Base-by-base conservation (phyloP, 2,797 vertebrate genomes). In the Phataginus tricuspis region DNA sequence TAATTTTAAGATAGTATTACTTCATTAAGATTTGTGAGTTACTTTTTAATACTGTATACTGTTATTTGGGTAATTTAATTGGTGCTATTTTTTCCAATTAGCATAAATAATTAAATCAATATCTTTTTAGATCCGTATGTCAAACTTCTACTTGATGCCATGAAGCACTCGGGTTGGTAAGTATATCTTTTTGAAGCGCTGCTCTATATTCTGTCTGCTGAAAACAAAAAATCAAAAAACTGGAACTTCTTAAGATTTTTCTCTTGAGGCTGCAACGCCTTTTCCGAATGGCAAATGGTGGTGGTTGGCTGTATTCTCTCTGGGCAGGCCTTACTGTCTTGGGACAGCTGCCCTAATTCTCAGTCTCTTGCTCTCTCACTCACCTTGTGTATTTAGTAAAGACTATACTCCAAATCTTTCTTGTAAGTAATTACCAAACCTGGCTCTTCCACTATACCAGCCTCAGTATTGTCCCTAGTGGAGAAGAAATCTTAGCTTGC, bases 91-190 rank as follows among this genome's bases (percentile, higher is more conserved):
- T 96, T 97, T 69, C 57, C 18, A 74, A 7, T 74, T 96, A 95
- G 14, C 68, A 34, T 97, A 78, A 93, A 59, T 98, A 95, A 98
- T 97, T 95, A 57, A 95, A 93, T 91, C 92, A 59, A 87, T 98
- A 72, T 98, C 97, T 98, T 97, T 98, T 88, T 97, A 99, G 99
- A 98, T 99, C 99, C 99, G 0, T 99, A 99, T 96, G 99, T 99
- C 95, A 99, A 99, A 98, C 99, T 99, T 85, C 99, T 99, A 1
- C 99, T 99, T 92, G 99, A 98, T 95, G 99, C 99, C 95, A 99
- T 99, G 99, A 99, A 99, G 92, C 98, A 98, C 39, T 99, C 99
- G 34, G 99, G 99, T 88, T 99, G 99, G 99, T 99, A 99, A 86
- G 99, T 99, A 94, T 89, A 95, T 45, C 79, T 95, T 94, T 92